These are phyloP conservation scores for Hippocampus barbouri DNA, from an alignment of 2,113 vertebrate genomes.

Conservation along the genomic window DNA sequence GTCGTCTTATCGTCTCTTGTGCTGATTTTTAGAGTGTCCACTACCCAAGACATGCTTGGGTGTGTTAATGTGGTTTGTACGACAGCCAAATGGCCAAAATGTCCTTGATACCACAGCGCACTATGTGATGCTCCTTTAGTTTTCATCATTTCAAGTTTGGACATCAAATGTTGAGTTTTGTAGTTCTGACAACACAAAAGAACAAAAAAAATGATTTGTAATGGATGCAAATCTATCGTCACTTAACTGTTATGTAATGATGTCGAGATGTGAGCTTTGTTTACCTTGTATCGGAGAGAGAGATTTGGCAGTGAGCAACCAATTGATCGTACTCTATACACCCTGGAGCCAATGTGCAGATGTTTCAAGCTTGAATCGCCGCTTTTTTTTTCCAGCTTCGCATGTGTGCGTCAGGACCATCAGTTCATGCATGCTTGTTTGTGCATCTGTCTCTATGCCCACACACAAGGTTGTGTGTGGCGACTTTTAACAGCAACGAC, in stretches of 20 bases:
- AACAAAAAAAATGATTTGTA: not conserved
- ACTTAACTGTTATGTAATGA: not conserved
- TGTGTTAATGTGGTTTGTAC: no score
- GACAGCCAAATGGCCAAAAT: no score
- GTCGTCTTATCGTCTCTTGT: no score
- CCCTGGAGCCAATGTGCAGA: slow-evolving; percentile 1
- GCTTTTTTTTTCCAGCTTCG: slow-evolving; percentile 2
- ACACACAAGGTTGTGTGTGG: slow-evolving; percentile 23
- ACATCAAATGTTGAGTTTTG: not conserved
- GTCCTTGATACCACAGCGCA: no score
- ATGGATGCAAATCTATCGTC: not conserved
- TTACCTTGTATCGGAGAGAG: not conserved
- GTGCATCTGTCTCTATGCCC: slow-evolving; percentile 16
- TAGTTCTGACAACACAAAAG: not conserved
- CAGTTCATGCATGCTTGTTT: slow-evolving; percentile 5
- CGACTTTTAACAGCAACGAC: slow-evolving; percentile 47
- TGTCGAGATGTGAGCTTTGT: not conserved
- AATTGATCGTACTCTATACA: not conserved
- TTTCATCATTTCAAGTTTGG: not conserved
- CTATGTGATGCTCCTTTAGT: no score
- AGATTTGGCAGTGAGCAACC: not conserved
- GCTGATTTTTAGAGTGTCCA: no score
- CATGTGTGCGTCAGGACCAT: slow-evolving; percentile 1
- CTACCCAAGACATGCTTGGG: no score
- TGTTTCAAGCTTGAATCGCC: slow-evolving; percentile 14